Evolutionary conservation across 2,113 vertebrate species (phyloP), one percentile per base, ranked within the genome.

Genomic region (Sander lucioperca): DNA sequence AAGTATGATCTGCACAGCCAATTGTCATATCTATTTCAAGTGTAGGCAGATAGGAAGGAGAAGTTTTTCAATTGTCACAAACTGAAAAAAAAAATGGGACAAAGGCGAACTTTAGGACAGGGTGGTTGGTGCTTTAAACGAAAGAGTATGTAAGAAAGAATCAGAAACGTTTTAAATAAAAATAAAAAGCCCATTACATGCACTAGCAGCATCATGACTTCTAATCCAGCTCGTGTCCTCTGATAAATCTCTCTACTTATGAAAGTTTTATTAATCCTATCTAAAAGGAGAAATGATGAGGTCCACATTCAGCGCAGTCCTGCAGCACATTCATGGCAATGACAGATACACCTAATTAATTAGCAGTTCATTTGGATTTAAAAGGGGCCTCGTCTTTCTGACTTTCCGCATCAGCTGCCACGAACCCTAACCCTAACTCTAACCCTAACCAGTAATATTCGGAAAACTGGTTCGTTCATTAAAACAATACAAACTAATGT

Each of bases 261-360:
- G 84, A 88, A 89, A 82, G 27, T 82, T 77, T 87, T 39, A 84
- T 18, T 64, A 39, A 66, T 62, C 21, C 57, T 18, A 50, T 77
- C 79, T 80, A 80, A 75, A 79, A 85, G 51, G 66, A 57, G 13
- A 73, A 58, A 67, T 74, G 56, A 68, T 84, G 68, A 84, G 36
- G 57, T 70, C 65, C 73, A 80, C 19, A 86, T 48, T 67, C 33
- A 0, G 45, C 16, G 6, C 53, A 51, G 66, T 73, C 74, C 53
- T 79, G 11, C 39, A 75, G 74, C 63, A 63, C 39, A 62, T 33
- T 71, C 30, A 21, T 67, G 68, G 50, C 82, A 80, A 25, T 74
- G 86, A 87, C 21, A 33, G 43, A 91, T 79, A 18, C 12, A 45
- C 54, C 62, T 56, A 15, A 71, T 87, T 91, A 83, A 89, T 85